Percentiles rank a stretch among this genome's conserved stretches.
phyloP scores from a whole-genome alignment of 2,797 vertebrate species.

The Chelonia mydas region DNA sequence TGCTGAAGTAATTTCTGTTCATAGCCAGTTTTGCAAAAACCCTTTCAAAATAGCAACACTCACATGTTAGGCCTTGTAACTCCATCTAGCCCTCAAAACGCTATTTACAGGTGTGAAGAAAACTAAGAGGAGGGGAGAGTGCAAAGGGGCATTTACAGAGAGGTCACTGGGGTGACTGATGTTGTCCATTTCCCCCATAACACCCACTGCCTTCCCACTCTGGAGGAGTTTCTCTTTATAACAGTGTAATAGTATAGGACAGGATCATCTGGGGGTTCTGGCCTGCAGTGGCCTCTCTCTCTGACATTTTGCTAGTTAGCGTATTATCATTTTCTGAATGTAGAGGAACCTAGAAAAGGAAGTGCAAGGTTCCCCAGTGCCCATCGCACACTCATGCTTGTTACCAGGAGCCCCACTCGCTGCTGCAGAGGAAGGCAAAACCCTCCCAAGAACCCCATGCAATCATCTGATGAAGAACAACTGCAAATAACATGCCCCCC shows the following conservation, averaged over 20 bases:
- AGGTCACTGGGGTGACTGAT: neutral
- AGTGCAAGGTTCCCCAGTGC: neutral
- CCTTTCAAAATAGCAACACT: neutral
- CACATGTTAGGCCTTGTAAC: neutral
- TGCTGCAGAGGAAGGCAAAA: rapidly evolving
- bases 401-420: neutral
- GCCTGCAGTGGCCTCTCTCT: neutral
- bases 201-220: neutral
- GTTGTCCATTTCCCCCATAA: neutral
- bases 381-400: rapidly evolving
- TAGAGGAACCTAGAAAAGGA: neutral
- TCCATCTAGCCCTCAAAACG: neutral
- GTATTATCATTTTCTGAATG: neutral
- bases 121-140: neutral
- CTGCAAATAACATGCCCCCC: neutral
- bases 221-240: neutral
- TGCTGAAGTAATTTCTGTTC: neutral
- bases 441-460: neutral
- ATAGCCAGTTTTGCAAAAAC: neutral
- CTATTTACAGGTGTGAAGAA: neutral
- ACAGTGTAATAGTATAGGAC: neutral
- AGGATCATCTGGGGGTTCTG: neutral
- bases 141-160: neutral
- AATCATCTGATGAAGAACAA: neutral
- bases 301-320: neutral